A percentile compares a stretch with the other conserved stretches of the same genome.
phyloP scores from a whole-genome alignment of 2,888 invertebrate genomes.

The Brassicogethes aeneus region DNA sequence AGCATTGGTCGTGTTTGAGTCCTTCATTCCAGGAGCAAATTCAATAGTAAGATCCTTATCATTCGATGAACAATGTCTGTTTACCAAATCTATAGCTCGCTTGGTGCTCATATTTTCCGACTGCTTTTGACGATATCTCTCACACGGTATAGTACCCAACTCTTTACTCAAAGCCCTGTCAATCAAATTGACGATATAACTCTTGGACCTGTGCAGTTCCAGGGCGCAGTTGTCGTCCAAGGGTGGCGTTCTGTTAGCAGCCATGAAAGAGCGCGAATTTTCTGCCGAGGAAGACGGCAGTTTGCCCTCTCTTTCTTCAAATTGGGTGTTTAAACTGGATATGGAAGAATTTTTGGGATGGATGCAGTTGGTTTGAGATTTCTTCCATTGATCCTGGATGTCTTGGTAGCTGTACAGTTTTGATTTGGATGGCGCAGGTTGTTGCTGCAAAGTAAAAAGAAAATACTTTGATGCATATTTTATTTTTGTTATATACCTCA shows the following conservation, averaged over 20 bases:
- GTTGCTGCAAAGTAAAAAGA: no score
- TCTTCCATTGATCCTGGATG: neutral
- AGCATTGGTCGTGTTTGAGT: no score
- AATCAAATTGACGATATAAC: slow-evolving; percentile 41
- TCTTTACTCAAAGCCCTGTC: slow-evolving; percentile 41
- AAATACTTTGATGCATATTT: no score
- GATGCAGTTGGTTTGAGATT: neutral
- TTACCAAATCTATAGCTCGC: slow-evolving; percentile 29
- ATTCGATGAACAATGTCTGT: no score
- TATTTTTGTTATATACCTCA: no score
- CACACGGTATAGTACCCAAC: slow-evolving; percentile 33
- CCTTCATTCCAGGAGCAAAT: no score
- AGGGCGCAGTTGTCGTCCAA: slow-evolving; percentile 33
- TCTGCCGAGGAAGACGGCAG: neutral
- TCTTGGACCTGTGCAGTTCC: slow-evolving; percentile 41
- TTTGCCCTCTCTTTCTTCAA: neutral
- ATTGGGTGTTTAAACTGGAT: neutral
- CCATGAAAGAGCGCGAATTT: neutral
- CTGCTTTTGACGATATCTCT: slow-evolving; percentile 16
- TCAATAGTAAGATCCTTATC: no score
- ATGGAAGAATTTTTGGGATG: neutral
- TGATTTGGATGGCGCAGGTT: no score
- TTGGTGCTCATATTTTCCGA: slow-evolving; percentile 24
- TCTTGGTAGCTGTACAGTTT: no score
- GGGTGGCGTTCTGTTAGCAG: slow-evolving; percentile 2